Conservation (phyloP, 1,140 invertebrate species). For the Euwallacea similis region DNA sequence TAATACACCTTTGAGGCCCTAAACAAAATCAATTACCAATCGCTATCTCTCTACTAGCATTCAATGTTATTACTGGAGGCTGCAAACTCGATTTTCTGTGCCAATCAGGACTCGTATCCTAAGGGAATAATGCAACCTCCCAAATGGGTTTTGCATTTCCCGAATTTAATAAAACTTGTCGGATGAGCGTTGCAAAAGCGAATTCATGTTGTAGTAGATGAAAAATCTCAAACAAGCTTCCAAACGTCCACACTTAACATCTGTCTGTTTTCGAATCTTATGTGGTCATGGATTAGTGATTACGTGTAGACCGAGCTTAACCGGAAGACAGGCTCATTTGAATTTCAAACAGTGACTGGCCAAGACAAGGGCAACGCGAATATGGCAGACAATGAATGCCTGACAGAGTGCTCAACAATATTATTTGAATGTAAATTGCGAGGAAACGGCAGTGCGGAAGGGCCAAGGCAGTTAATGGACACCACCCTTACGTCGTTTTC, state of each 20-base stretch:
- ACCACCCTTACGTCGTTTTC: too few species aligned
- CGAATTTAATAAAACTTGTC: neutral
- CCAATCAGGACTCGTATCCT: neutral
- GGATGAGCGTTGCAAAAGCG: neutral
- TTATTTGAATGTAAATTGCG: too few species aligned
- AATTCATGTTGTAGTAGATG: neutral
- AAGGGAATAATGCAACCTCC: slow-evolving; percentile 3
- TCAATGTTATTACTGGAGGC: neutral
- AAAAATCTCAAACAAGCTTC: too few species aligned
- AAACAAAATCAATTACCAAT: neutral
- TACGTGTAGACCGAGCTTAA: neutral
- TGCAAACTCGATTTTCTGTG: slow-evolving; percentile 2
- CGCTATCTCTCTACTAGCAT: neutral
- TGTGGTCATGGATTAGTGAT: too few species aligned
- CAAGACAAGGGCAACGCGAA: neutral
- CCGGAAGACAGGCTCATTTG: neutral
- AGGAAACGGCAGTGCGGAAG: too few species aligned
- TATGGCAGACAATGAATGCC: slow-evolving; percentile 1
- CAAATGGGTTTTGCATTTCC: slow-evolving; percentile 3
- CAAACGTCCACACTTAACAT: too few species aligned
- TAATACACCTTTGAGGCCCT: neutral
- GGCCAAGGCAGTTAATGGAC: too few species aligned
- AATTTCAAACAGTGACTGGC: slow-evolving; percentile 2
- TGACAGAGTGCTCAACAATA: neutral
- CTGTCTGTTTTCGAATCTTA: too few species aligned